Base-by-base conservation (phyloP, 2,888 invertebrate species). In the Tanytarsus gracilentus region DNA sequence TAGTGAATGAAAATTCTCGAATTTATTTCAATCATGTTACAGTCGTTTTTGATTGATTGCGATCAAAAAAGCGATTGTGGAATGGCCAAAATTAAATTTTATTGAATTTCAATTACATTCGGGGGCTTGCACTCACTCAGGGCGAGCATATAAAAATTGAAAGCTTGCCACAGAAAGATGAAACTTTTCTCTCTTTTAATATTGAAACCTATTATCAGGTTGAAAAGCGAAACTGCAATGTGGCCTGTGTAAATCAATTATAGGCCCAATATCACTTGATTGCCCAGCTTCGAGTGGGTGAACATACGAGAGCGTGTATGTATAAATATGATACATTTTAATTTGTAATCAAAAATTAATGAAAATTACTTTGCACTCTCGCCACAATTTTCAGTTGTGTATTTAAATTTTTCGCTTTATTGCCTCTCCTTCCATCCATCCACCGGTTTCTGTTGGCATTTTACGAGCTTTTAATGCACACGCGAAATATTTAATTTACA, bases 271-370 rank as follows among this genome's bases (percentile, higher is more conserved):
- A n/a, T 36, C 53, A 36, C 29, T 53, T 53, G 53, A 53, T 53
- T 53, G 53, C 53, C 14, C 36, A 25, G 49, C 27, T 49, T 25
- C 23, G n/a, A 26, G n/a, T 11, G 26, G 14, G 26, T 25, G 16
- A 18, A 50, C 14, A 27, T 11, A n/a, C 27, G n/a, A 14, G 18
- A 23, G 21, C 44, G 23, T 23, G 18, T 44, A 23, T 44, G 44
- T 23, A 44, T 44, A 44, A 44, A 44, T 44, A 44, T 44, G 44
- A 44, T 44, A 44, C 44, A 44, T 44, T 53, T 53, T 53, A 53
- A 36, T 33, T 53, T 53, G 53, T 53, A 53, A 53, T 53, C 53
- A 53, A 53, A 53, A 53, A 53, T 53, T 53, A 53, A 53, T 53
- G 53, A 53, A 53, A 53, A 53, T 53, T 53, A 33, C 53, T 53